Evolutionary conservation across 2,888 invertebrate genomes (phyloP).

Genomic region (Euproctis similis): DNA sequence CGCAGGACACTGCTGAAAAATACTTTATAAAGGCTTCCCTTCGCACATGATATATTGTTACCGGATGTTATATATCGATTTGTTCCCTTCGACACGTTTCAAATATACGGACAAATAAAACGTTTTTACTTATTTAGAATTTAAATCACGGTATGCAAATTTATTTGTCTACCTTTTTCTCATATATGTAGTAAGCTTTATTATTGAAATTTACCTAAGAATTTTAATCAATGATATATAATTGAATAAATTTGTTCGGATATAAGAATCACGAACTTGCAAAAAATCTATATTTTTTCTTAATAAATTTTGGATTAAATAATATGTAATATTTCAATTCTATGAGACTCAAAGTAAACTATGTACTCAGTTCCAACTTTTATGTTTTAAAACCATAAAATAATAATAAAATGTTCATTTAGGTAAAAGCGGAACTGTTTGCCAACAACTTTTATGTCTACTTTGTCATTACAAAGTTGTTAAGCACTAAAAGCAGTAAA

Average conservation of each 20-base stretch:
- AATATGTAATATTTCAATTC: constrained; percentile 9
- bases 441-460: constrained; percentile 28
- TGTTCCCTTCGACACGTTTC: constrained; percentile 32
- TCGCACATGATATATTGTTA: constrained; percentile 50
- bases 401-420: constrained; percentile 26
- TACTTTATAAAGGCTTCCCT: constrained; percentile 46
- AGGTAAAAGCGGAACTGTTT: constrained; percentile 26
- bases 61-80: constrained; percentile 54
- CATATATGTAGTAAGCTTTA: too few relatives aligned
- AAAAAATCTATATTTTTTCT: too few relatives aligned
- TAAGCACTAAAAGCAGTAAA: constrained; percentile 49
- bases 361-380: constrained; percentile 12
- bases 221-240: too few relatives aligned
- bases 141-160: too few relatives aligned
- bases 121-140: too few relatives aligned
- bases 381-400: constrained; percentile 23
- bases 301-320: too few relatives aligned
- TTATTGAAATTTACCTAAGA: too few relatives aligned
- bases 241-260: too few relatives aligned
- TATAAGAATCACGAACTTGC: too few relatives aligned
- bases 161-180: too few relatives aligned
- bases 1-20: constrained; percentile 49
- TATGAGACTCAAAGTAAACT: constrained; percentile 18
- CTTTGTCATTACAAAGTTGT: constrained; percentile 47
- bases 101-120: constrained; percentile 31